Evolutionary conservation across 2,888 invertebrate species (phyloP).

Genomic region (Frankliniella fusca): DNA sequence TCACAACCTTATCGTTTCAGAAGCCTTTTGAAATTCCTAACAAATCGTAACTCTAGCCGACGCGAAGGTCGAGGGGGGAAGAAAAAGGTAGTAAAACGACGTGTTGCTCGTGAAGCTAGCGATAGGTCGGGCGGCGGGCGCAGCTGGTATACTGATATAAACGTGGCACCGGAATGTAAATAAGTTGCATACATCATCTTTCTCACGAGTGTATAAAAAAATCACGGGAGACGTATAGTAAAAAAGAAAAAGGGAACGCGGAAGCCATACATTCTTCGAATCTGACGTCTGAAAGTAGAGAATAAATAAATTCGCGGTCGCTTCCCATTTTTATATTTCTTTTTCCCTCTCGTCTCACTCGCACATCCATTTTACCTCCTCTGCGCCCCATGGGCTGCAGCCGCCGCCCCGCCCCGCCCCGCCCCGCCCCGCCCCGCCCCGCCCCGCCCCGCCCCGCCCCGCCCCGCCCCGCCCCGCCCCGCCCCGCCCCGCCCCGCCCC

Average conservation of each 20-base stretch:
- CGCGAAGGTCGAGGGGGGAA: too few relatives aligned
- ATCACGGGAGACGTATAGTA: neutral
- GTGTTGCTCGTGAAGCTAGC: too few relatives aligned
- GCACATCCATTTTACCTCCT: neutral
- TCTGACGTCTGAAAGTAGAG: slow-evolving; percentile 8
- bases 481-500: neutral
- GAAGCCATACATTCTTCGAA: slow-evolving; percentile 20
- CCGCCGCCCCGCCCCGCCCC: neutral
- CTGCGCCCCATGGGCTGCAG: neutral
- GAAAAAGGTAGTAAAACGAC: too few relatives aligned
- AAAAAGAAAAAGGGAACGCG: slow-evolving; percentile 6
- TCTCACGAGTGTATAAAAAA: neutral
- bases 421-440: neutral
- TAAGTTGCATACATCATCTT: slow-evolving; percentile 17
- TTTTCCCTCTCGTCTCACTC: neutral
- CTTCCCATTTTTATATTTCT: neutral
- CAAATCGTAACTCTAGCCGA: too few relatives aligned
- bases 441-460: neutral
- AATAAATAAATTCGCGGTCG: slow-evolving; percentile 26
- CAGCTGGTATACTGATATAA: too few relatives aligned
- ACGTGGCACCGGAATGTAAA: neutral
- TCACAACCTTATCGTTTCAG: too few relatives aligned
- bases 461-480: neutral
- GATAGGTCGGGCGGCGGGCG: too few relatives aligned
- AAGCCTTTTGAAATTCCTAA: too few relatives aligned